A percentile compares a stretch with the other conserved stretches of the same genome.
Evolutionary conservation across 2,888 invertebrate species (phyloP).

Genomic region (Cylindroiulus punctatus): DNA sequence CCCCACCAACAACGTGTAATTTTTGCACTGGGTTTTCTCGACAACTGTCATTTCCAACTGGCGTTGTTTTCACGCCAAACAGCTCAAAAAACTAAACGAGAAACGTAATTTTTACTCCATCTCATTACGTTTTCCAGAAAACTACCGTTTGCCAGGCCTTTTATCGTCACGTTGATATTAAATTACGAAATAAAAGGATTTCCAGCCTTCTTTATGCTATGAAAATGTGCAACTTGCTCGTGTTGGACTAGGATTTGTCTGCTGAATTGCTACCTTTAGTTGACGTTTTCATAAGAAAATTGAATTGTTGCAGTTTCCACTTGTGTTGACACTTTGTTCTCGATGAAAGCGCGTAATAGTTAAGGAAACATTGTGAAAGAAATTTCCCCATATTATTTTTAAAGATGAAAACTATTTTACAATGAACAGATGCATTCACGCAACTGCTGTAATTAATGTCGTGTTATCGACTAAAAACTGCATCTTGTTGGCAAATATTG

Average conservation of each 20-base stretch:
- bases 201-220: background rate
- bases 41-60: conserved; percentile 40
- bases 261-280: too few relatives aligned
- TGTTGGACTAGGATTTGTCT: too few relatives aligned
- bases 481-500: background rate
- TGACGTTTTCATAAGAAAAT: too few relatives aligned
- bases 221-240: background rate
- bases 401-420: background rate
- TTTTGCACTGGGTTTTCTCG: background rate
- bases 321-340: too few relatives aligned
- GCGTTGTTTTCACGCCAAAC: background rate
- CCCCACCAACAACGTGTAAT: conserved; percentile 24
- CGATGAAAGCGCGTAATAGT: too few relatives aligned
- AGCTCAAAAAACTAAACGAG: background rate
- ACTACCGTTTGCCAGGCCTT: background rate
- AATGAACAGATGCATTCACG: background rate
- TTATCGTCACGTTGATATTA: background rate
- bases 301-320: too few relatives aligned
- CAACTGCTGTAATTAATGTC: background rate
- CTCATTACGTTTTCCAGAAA: background rate
- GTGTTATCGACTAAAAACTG: background rate
- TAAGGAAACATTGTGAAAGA: too few relatives aligned
- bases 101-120: background rate
- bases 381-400: too few relatives aligned
- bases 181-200: background rate